A percentile compares a stretch with the other conserved stretches of the same genome.
phyloP scores from a whole-genome alignment of 2,797 vertebrate genomes.

The Euthynnus affinis region DNA sequence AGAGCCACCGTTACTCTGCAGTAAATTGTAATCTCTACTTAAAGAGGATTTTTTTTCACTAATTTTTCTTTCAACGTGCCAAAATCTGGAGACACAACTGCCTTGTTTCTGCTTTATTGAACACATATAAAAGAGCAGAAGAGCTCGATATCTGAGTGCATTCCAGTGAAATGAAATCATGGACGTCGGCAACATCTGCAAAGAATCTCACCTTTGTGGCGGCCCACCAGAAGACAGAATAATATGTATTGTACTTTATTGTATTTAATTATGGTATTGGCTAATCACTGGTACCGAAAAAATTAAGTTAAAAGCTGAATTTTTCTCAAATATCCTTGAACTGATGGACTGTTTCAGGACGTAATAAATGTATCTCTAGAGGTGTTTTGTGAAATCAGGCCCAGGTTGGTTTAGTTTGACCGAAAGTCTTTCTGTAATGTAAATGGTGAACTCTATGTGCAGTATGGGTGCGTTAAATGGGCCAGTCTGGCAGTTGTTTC shows the following conservation, averaged over 20 bases:
- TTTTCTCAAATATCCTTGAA: constrained; percentile 5
- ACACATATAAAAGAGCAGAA: background rate
- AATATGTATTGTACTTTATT: background rate
- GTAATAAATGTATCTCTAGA: background rate
- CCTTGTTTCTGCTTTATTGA: constrained; percentile 5
- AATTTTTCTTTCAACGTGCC: constrained; percentile 6
- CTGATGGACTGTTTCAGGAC: background rate
- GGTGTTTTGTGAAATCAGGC: constrained; percentile 5
- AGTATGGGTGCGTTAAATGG: background rate
- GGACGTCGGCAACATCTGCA: background rate
- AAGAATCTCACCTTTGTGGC: background rate
- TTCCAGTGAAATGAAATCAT: constrained; percentile 37
- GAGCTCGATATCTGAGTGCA: constrained; percentile 10
- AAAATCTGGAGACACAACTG: constrained; percentile 17
- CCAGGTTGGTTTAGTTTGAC: background rate
- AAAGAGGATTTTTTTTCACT: no score
- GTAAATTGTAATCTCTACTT: background rate
- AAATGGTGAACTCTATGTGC: constrained; percentile 6
- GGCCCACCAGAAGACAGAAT: constrained; percentile 10
- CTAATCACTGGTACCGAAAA: background rate
- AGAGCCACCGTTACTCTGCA: background rate
- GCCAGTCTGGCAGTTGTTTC: constrained; percentile 24
- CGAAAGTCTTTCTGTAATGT: no score
- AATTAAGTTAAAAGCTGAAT: background rate
- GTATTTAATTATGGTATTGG: background rate